These are phyloP conservation scores for Amaurobius ferox DNA, from an alignment of 2,888 invertebrate genomes.

Conservation along the genomic window DNA sequence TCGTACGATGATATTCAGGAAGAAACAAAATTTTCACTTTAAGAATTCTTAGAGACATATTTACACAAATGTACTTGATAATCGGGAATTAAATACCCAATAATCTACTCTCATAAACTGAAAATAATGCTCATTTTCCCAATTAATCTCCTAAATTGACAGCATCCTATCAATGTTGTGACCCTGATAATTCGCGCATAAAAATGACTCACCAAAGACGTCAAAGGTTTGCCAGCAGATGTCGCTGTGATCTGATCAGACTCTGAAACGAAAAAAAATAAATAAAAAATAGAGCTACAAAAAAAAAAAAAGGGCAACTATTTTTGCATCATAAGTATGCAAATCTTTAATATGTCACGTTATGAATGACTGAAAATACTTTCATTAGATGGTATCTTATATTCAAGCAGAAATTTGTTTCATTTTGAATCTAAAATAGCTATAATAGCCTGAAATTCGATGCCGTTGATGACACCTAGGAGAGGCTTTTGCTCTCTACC, in stretches of 20 bases:
- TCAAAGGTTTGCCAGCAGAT: conserved; percentile 42
- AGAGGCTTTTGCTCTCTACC: too few relatives aligned
- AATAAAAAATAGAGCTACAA: not conserved
- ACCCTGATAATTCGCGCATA: not conserved
- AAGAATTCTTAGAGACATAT: conserved; percentile 11
- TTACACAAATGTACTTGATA: not conserved
- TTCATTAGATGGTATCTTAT: too few relatives aligned
- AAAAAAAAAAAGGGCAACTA: too few relatives aligned
- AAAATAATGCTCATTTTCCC: not conserved
- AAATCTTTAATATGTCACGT: too few relatives aligned
- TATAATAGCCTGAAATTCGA: too few relatives aligned
- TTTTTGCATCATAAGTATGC: too few relatives aligned
- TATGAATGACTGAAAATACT: too few relatives aligned
- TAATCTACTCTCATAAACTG: not conserved
- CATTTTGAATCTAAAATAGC: too few relatives aligned
- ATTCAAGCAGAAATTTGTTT: too few relatives aligned
- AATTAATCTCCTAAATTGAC: not conserved
- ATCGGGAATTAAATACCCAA: not conserved
- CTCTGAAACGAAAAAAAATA: conserved; percentile 26
- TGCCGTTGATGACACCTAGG: too few relatives aligned
- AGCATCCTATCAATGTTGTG: not conserved
- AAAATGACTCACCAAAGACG: conserved; percentile 46
- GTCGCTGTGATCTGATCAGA: conserved; percentile 28
- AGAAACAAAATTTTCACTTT: conserved; percentile 1
- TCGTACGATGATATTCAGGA: conserved; percentile 19